Conservation (phyloP, 2,113 vertebrate species). For the Cryptomyrus ogoouensis region DNA sequence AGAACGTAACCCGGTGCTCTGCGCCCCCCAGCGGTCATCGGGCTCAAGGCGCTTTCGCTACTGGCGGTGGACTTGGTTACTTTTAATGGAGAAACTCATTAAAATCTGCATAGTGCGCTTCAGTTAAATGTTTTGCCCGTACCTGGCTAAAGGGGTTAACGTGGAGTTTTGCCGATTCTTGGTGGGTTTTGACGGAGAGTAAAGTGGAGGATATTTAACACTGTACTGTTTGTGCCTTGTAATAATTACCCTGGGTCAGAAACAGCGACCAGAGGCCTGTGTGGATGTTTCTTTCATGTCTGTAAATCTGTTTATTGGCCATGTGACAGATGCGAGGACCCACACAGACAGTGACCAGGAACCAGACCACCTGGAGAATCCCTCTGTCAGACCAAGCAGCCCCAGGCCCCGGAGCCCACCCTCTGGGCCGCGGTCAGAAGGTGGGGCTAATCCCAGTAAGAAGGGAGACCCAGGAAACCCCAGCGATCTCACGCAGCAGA, state of each 20-base stretch:
- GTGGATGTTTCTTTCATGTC: not conserved
- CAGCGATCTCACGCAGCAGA: constrained; percentile 53
- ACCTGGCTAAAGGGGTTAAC: not conserved
- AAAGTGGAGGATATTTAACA: not conserved
- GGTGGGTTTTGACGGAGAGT: not conserved
- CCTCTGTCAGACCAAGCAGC: constrained; percentile 42
- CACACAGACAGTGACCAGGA: constrained; percentile 70
- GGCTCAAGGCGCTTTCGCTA: not conserved
- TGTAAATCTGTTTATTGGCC: not conserved
- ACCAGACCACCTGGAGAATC: constrained; percentile 65
- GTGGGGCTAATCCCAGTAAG: constrained; percentile 51
- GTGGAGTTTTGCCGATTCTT: not conserved
- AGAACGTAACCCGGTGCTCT: not conserved
- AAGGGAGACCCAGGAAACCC: constrained; percentile 49
- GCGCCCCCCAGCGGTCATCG: not conserved
- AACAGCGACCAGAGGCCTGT: not conserved
- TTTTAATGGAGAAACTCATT: not conserved
- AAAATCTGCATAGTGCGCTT: not conserved
- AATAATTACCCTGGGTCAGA: not conserved
- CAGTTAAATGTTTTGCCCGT: not conserved
- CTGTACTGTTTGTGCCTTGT: not conserved
- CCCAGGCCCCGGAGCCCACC: constrained; percentile 34
- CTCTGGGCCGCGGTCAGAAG: constrained; percentile 47
- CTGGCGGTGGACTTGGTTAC: not conserved
- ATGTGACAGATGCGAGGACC: constrained; percentile 65